Base-by-base conservation (phyloP, 2,888 invertebrate genomes). In the Crocallis elinguaria region DNA sequence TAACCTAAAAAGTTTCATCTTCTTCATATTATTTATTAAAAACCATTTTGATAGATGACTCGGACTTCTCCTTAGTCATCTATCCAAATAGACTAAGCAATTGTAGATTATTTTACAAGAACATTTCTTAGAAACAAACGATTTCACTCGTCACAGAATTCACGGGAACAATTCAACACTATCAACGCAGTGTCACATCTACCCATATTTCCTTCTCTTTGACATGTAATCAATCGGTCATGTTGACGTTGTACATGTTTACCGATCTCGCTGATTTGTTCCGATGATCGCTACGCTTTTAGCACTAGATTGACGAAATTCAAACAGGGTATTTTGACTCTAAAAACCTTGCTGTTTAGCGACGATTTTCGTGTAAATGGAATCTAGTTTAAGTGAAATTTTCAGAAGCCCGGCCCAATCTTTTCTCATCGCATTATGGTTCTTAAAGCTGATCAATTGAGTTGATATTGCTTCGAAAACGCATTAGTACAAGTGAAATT, bases 171-270 rank as follows among this genome's bases (percentile, higher is more conserved):
- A 9, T 8, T 8, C 3, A 19, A 19, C 19, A 19, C 25, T 17
- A 23, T 21, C 16, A 30, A 30, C 27, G 14, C 23, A 7, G 17
- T 58, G 49, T 46, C 45, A 16, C 32, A 30, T 62, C 59, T 59
- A 19, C 29, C 8, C 9, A 21, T 14, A 27, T 11, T 25, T 27
- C 33, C 25, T 54, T 25, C 27, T 57, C 63, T 46, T 5, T 57
- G 61, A 1, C 53, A 35, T 64, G 75, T 74, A 75, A 78, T 78
- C 77, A 75, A 75, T 79, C 79, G 69, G 69, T 44, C 62, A 52
- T 72, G 71, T 73, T 73, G 71, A 70, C 67, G 46, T 36, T 48
- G 38, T 16, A 57, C 60, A 67, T 69, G 67, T 70, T 71, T 67
- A 67, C 67, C 37, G 55, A 59, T 49, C 51, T 50, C 58, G 52